Evolutionary conservation across 2,113 vertebrate species (phyloP).

Genomic region (Ptilonorhynchus violaceus): DNA sequence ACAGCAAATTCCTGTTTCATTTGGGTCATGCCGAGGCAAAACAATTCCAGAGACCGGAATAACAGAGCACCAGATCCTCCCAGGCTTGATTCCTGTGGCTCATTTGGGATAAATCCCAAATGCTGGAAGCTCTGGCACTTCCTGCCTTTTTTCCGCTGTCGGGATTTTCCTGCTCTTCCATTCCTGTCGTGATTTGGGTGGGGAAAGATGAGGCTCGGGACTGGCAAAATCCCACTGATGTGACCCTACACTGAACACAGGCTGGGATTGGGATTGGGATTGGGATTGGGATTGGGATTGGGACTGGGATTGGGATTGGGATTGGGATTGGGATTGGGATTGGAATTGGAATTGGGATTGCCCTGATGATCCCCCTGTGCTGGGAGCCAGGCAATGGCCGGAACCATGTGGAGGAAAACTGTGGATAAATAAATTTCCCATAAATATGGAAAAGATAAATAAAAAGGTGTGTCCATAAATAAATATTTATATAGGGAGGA

Average conservation of each 20-base stretch:
- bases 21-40: slow-evolving; percentile 45
- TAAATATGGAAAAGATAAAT: not conserved
- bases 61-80: not conserved
- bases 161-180: not conserved
- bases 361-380: no score
- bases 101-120: not conserved
- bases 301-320: no score
- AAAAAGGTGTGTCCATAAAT: not conserved
- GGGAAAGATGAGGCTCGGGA: not conserved
- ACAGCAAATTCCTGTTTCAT: slow-evolving; percentile 58
- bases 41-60: not conserved
- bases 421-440: no score
- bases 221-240: not conserved
- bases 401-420: not conserved
- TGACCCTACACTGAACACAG: not conserved
- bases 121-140: not conserved
- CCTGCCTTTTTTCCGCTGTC: not conserved
- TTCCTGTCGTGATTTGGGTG: not conserved
- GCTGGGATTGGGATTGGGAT: not conserved
- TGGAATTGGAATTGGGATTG: no score
- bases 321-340: no score
- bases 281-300: no score
- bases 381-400: not conserved
- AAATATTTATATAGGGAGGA: not conserved
- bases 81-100: not conserved